Evolutionary conservation across 2,797 vertebrate genomes (phyloP), one percentile per base, ranked within the genome.

Genomic region (Helicolenus hilgendorfi): DNA sequence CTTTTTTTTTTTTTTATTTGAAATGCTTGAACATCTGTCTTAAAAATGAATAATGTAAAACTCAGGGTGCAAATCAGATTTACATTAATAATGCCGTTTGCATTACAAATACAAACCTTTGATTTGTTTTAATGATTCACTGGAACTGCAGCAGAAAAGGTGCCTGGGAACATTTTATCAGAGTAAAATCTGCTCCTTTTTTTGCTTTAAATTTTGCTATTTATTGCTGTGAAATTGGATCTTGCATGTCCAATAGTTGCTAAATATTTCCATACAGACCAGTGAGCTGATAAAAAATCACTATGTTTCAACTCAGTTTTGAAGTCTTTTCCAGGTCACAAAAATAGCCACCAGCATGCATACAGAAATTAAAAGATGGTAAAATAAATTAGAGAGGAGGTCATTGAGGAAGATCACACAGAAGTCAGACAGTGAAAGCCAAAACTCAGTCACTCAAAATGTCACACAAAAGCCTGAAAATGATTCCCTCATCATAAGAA

Each of bases 331-430:
- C 85, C 73, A 70, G 85, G 79, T 76, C 81, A 71, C 78, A 90
- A 36, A 86, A 92, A 69, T 63, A 87, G 65, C 79, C 31, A 75
- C 53, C 15, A n/a, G 59, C 79, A 82, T 75, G 81, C 53, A 45
- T 35, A 75, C 22, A 89, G 45, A 92, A 93, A 94, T 89, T 80
- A 84, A 88, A 95, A 92, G 83, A 85, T 56, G 69, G 35, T 49
- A 29, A 92, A 84, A 89, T 90, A 95, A 96, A 96, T 96, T 91
- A 94, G 63, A 95, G 94, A 92, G 88, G 73, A 89, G 89, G 82
- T 86, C 84, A 74, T 4, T 87, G 79, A 86, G 75, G 74, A 84
- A 80, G 88, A 94, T 94, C 88, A 90, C 91, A 89, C 73, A 85
- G 83, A 84, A 86, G 77, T 87, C 83, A 93, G 84, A 92, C 87